Percentiles rank a stretch among this genome's conserved stretches.
phyloP scores from a whole-genome alignment of 2,888 invertebrate genomes.

The Hetaerina titia region DNA sequence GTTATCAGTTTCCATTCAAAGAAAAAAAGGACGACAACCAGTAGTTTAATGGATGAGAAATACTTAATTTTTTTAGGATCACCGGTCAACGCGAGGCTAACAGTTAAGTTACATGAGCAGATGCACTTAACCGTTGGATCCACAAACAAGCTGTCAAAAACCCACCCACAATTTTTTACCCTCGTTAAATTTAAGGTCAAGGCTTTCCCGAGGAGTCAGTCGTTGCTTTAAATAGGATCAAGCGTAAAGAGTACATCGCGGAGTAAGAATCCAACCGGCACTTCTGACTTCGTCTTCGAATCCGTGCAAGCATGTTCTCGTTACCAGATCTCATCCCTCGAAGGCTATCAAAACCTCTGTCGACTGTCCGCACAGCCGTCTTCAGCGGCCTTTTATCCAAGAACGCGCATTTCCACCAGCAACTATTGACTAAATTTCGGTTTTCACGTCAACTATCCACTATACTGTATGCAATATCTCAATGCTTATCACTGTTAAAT shows the following conservation, averaged over 20 bases:
- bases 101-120: not conserved
- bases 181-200: conserved; percentile 31
- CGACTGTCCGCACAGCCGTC: no score
- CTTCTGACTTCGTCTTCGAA: no score
- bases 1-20: not conserved
- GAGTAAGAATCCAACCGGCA: no score
- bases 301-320: no score
- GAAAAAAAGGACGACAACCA: not conserved
- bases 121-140: not conserved
- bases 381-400: no score
- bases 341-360: no score
- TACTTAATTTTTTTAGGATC: not conserved
- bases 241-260: not conserved
- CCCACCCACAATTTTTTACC: not conserved
- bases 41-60: not conserved
- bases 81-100: not conserved
- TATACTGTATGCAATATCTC: no score
- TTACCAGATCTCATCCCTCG: no score
- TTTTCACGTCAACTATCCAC: no score
- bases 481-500: no score
- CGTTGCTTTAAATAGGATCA: not conserved
- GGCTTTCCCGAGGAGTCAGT: not conserved
- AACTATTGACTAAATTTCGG: not conserved
- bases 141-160: conserved; percentile 29
- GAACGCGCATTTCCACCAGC: no score